A percentile compares a stretch with the other conserved stretches of the same genome.
Evolutionary conservation across 2,113 vertebrate species (phyloP).

Genomic region (Forbesichthys papilliferus): DNA sequence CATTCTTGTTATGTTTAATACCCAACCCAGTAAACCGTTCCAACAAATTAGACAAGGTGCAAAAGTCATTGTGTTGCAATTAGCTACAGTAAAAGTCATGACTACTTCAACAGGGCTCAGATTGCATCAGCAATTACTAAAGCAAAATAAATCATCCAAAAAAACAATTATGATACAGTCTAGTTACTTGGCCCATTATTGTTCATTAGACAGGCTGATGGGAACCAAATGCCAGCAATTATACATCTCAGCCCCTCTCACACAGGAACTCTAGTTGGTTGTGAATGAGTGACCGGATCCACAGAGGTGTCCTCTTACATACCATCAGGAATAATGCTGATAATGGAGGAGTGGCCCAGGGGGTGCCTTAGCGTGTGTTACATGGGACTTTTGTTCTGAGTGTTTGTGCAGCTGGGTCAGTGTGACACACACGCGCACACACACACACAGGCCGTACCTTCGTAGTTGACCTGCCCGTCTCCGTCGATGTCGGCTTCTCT

Average conservation of each 20-base stretch:
- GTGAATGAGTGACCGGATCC: neutral
- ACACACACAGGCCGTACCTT: slow-evolving; percentile 73
- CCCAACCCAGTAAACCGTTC: too few species aligned
- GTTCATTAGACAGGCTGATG: neutral
- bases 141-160: neutral
- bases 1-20: too few species aligned
- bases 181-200: neutral
- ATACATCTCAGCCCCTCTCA: neutral
- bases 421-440: neutral
- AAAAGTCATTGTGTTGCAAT: too few species aligned
- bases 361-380: neutral
- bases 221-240: neutral
- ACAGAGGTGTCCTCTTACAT: neutral
- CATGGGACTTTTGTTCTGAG: neutral
- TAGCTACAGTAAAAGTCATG: neutral
- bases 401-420: neutral
- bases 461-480: slow-evolving; percentile 97
- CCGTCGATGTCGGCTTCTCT: slow-evolving; percentile 98
- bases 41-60: too few species aligned
- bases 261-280: neutral
- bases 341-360: too few species aligned
- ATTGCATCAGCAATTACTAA: neutral
- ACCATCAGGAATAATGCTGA: slow-evolving; percentile 9
- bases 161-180: too few species aligned
- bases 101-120: neutral